Conservation (phyloP, 2,797 vertebrate genomes). For the Simalia tracyae region DNA sequence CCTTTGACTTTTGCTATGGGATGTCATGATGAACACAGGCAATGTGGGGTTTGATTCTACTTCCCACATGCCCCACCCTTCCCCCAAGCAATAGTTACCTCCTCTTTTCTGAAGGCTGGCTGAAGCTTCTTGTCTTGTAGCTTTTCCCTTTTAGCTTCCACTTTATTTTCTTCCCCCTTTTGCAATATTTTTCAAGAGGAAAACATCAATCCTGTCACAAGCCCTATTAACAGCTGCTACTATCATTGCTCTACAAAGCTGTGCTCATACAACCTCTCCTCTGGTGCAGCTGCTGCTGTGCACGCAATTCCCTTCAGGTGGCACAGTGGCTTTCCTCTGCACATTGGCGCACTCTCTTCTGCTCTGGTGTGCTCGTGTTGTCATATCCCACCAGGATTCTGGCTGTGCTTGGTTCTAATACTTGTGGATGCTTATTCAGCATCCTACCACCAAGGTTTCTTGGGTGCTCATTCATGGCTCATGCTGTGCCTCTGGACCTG, state of each 20-base stretch:
- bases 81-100: conserved; percentile 71
- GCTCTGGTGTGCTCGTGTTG: not conserved
- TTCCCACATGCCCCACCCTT: not conserved
- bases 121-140: conserved; percentile 74
- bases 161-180: conserved; percentile 81
- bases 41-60: not conserved
- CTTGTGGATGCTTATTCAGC: not conserved
- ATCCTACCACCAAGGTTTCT: conserved; percentile 18
- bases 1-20: not conserved
- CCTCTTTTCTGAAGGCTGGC: conserved; percentile 70
- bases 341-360: not conserved
- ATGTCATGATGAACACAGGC: not conserved
- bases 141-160: conserved; percentile 74
- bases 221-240: conserved; percentile 12
- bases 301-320: conserved; percentile 22
- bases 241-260: conserved; percentile 20
- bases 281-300: conserved; percentile 39
- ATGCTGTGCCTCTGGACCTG: conserved; percentile 25
- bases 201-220: conserved; percentile 29
- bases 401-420: not conserved
- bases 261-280: conserved; percentile 53
- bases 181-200: conserved; percentile 60
- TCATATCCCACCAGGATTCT: conserved; percentile 8
- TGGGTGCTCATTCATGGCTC: conserved; percentile 14
- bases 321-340: not conserved